A percentile compares a stretch with the other conserved stretches of the same genome.
These are phyloP conservation scores for Pseudoatta argentina DNA, from an alignment of 1,140 invertebrate species.

Conservation along the genomic window DNA sequence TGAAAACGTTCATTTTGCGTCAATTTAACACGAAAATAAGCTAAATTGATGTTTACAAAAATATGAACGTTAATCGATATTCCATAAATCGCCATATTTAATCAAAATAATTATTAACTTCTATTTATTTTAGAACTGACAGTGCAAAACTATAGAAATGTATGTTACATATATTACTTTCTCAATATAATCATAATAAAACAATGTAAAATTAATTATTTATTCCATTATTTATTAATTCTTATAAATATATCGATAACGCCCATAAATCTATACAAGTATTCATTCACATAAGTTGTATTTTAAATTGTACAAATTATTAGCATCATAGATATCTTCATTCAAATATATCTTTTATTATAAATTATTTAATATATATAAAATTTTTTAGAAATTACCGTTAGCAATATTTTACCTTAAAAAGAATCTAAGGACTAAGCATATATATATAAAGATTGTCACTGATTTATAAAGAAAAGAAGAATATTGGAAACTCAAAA, in stretches of 20 bases:
- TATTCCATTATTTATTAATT: background rate
- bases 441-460: too few species aligned
- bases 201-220: background rate
- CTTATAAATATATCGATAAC: background rate
- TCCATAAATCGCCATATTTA: constrained; percentile 16
- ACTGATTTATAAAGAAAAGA: background rate
- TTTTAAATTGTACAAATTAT: too few species aligned
- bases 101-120: background rate
- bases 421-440: too few species aligned
- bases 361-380: too few species aligned
- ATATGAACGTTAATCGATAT: background rate
- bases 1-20: background rate
- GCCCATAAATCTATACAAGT: too few species aligned
- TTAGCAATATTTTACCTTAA: too few species aligned
- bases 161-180: background rate
- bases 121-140: constrained; percentile 15
- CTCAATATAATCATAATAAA: background rate
- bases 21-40: constrained; percentile 20
- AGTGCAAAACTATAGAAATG: background rate
- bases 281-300: too few species aligned
- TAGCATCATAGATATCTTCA: too few species aligned
- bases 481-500: background rate
- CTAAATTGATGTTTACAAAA: constrained; percentile 24
- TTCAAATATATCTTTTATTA: too few species aligned
- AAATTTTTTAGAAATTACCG: too few species aligned